Evolutionary conservation across 2,888 invertebrate genomes (phyloP).

Genomic region (Halictus quadricinctus): DNA sequence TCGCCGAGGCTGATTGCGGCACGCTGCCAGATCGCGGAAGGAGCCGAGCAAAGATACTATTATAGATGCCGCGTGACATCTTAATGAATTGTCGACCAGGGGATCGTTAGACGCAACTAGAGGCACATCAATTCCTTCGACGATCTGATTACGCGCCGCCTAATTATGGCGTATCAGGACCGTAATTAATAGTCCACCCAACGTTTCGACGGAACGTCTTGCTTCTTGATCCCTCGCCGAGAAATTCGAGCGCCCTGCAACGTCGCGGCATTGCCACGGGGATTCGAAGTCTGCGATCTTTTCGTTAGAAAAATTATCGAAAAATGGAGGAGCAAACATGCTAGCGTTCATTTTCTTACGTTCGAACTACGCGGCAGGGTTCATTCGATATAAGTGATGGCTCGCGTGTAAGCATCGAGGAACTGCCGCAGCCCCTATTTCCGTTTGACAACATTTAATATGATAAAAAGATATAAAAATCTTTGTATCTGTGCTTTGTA

Average conservation of each 20-base stretch:
- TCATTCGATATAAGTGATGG: too few relatives aligned
- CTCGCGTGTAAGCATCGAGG: too few relatives aligned
- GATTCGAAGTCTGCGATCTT: not conserved
- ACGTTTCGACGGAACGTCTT: constrained; percentile 49
- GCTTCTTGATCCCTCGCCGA: not conserved
- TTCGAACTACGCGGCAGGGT: too few relatives aligned
- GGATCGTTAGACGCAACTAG: constrained; percentile 78
- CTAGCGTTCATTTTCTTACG: too few relatives aligned
- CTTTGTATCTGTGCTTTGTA: too few relatives aligned
- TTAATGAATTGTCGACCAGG: constrained; percentile 79
- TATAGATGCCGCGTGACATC: constrained; percentile 21
- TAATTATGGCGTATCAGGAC: constrained; percentile 77
- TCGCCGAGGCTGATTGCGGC: not conserved
- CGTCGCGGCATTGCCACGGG: not conserved
- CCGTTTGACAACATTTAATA: too few relatives aligned
- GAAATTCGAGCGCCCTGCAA: too few relatives aligned
- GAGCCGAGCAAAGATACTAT: constrained; percentile 27
- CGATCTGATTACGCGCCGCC: constrained; percentile 76
- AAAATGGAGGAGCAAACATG: too few relatives aligned
- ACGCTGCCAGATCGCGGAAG: constrained; percentile 8
- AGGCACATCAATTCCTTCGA: constrained; percentile 75
- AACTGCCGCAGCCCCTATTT: too few relatives aligned
- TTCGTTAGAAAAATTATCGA: not conserved
- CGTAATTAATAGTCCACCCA: constrained; percentile 76
- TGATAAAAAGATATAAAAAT: too few relatives aligned